Base-by-base conservation (phyloP, 2,113 vertebrate genomes). In the Blennius ocellaris region DNA sequence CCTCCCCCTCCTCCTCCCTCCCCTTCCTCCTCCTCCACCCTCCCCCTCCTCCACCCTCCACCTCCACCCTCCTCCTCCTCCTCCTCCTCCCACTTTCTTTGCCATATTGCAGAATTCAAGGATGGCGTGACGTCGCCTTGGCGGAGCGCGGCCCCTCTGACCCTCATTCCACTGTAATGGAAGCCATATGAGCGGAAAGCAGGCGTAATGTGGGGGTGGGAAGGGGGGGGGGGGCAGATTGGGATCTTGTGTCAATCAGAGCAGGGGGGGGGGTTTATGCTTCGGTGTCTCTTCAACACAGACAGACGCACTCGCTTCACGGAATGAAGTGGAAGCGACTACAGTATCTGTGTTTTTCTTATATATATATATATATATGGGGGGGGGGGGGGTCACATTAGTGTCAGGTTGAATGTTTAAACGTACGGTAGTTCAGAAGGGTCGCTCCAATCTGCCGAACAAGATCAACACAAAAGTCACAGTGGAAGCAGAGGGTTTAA, bases 101-200 rank as follows among this genome's bases (percentile, higher is more conserved):
- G 69, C 69, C 66, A 66, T 72, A 76, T 77, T 65, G 58, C 81
- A 83, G 71, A 68, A 65, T 74, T 69, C 53, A 45, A 71, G 69
- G 60, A n/a, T 37, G 30, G 50, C 62, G 48, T 89, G 90, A 93
- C 70, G 84, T 92, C 88, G 88, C 76, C 70, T 48, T 67, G 66
- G 21, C 71, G 37, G 62, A 73, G 70, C n/a, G 12, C 75, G 55
- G 84, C 58, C 82, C 83, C 90, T 83, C 71, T 87, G 82, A 88
- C 85, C 85, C 73, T 87, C 86, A 88, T 92, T 89, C 84, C 78
- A 30, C 79, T 76, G 44, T 92, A 93, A 94, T 92, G 77, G 83
- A 93, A 94, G 90, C 93, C 93, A 94, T 90, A 92, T 91, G 92
- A 80, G 60, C 62, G 54, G 70, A 55, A 79, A 64, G 68, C 10